phyloP scores from a whole-genome alignment of 2,113 vertebrate species.

The Romanogobio albipinnatus region DNA sequence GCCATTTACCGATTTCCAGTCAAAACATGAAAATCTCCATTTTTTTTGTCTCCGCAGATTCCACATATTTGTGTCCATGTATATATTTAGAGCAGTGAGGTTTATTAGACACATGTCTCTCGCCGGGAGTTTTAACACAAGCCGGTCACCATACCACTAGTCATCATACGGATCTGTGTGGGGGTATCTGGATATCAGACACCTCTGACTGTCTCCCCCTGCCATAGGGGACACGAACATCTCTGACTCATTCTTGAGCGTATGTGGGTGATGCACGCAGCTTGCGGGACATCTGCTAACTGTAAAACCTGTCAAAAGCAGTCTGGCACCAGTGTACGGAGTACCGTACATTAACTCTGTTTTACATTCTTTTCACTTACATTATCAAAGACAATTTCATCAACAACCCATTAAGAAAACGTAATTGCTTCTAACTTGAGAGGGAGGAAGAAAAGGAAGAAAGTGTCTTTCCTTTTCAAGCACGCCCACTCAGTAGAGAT shows the following conservation, averaged over 20 bases:
- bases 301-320: slow-evolving; percentile 40
- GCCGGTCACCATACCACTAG: slow-evolving; percentile 4
- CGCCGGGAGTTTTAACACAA: slow-evolving; percentile 12
- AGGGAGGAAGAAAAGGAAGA: slow-evolving; percentile 7
- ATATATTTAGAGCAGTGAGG: neutral
- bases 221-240: slow-evolving; percentile 25
- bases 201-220: slow-evolving; percentile 25
- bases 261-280: slow-evolving; percentile 42
- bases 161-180: slow-evolving; percentile 14
- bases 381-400: slow-evolving; percentile 16
- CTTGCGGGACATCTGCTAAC: slow-evolving; percentile 37
- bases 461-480: slow-evolving; percentile 8
- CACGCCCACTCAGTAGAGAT: slow-evolving; percentile 29
- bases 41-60: neutral
- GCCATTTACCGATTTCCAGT: neutral
- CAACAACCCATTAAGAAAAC: slow-evolving; percentile 13
- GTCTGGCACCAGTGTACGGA: slow-evolving; percentile 13
- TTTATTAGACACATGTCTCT: slow-evolving; percentile 22
- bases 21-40: neutral
- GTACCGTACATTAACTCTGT: slow-evolving; percentile 13
- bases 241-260: slow-evolving; percentile 33
- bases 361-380: slow-evolving; percentile 19
- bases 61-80: neutral
- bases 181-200: slow-evolving; percentile 19
- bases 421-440: slow-evolving; percentile 6